phyloP scores from a whole-genome alignment of 2,888 invertebrate species.

The Chirona hameri region DNA sequence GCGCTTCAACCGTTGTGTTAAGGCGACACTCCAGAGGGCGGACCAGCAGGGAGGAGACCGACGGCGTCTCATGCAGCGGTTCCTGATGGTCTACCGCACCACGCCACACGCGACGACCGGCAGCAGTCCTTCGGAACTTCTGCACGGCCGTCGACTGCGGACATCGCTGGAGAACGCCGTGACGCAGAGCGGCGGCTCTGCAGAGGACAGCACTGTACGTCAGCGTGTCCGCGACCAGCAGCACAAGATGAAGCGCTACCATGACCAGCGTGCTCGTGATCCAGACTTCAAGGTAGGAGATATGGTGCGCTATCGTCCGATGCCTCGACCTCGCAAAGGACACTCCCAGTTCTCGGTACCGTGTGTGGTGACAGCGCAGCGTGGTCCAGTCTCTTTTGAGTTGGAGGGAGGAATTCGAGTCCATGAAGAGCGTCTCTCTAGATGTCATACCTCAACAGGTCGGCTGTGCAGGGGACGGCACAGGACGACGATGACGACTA shows the following conservation, averaged over 20 bases:
- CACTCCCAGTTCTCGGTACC: too few relatives aligned
- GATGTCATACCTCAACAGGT: too few relatives aligned
- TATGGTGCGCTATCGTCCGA: neutral
- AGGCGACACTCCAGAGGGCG: neutral
- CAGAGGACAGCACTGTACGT: neutral
- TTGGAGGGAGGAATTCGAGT: too few relatives aligned
- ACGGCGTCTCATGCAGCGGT: neutral
- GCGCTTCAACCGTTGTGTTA: neutral
- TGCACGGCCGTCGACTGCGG: neutral
- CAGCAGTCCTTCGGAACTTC: neutral
- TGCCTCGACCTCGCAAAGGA: too few relatives aligned
- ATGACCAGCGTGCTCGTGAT: neutral
- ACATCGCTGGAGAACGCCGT: neutral
- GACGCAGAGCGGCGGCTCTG: neutral
- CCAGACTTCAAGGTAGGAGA: neutral
- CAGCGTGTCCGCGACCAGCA: neutral
- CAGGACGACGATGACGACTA: too few relatives aligned
- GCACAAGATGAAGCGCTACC: neutral
- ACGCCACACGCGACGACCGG: neutral
- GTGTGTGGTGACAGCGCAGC: too few relatives aligned
- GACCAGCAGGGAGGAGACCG: neutral
- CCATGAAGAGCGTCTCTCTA: too few relatives aligned
- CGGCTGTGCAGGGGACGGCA: too few relatives aligned
- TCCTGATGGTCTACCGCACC: neutral
- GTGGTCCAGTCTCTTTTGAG: too few relatives aligned